Base-by-base conservation (phyloP, 2,113 vertebrate species). In the Oryzias woworae region DNA sequence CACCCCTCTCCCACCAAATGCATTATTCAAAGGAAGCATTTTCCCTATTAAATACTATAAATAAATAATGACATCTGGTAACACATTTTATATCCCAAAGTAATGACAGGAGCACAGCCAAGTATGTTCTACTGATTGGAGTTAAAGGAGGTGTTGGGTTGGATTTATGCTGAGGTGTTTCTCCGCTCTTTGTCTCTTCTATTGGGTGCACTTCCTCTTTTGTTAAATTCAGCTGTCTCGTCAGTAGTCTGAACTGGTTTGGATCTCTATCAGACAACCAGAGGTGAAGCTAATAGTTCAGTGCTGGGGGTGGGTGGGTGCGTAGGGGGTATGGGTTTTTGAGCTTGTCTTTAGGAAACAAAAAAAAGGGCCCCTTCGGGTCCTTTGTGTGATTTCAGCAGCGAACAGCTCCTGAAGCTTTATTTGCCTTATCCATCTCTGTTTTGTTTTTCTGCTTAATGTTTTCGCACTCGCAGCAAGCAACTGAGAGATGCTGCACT, bases 1-100 rank as follows among this genome's bases (percentile, higher is more conserved):
- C 76, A 76, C 75, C 85, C 73, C 73, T 66, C 71, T 66, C 64
- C 66, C 74, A 73, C 71, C 43, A 64, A 85, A 90, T 90, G 80
- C 80, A 91, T 92, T 90, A 92, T 92, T 92, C 85, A 91, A 67
- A 82, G 69, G 51, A 68, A 85, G 78, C 80, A 80, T 87, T 91
- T 89, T 85, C 73, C 64, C 85, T 77, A 83, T 90, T 92, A 88
- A 90, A 90, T 76, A 85, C 77, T 74, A 84, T 89, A 82, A 91
- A 91, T 92, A 90, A 91, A 80, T 89, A 75, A 90, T 87, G 75
- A 87, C 84, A 86, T 88, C 81, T 89, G 82, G 82, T 86, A 81
- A 86, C 85, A 77, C 81, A 86, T 85, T 88, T 84, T 87, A 83
- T 85, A 80, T 75, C 68, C 62, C 77, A 81, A 85, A 85, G 82